A percentile compares a stretch with the other conserved stretches of the same genome.
Conservation (phyloP, 2,797 vertebrate species). For the Gymnopithys bicolor region DNA sequence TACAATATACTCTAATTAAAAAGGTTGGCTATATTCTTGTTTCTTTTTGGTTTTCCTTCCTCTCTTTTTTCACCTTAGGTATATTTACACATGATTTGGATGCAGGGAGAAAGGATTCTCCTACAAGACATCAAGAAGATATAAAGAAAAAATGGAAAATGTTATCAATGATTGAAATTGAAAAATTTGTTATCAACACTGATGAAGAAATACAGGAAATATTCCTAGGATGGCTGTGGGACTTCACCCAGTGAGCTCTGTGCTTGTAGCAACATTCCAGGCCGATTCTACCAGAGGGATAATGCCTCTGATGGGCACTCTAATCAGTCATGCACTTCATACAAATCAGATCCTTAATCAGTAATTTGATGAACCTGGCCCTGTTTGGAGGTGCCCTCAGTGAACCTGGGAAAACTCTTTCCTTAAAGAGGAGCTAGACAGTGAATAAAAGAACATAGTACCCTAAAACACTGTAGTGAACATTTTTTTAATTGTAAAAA, state of each 20-base stretch:
- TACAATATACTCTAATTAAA: slow-evolving; percentile 98
- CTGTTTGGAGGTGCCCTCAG: not conserved
- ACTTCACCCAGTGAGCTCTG: not conserved
- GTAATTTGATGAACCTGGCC: too few species aligned
- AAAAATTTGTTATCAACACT: not conserved
- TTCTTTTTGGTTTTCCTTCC: slow-evolving; percentile 56
- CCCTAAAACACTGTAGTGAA: not conserved
- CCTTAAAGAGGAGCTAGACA: not conserved
- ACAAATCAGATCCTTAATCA: not conserved
- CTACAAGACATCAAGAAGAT: not conserved
- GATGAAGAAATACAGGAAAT: not conserved
- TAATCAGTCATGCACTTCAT: not conserved
- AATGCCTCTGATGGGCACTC: not conserved
- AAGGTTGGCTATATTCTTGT: slow-evolving; percentile 79
- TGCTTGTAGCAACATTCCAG: not conserved
- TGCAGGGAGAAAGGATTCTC: not conserved
- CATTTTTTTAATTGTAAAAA: not conserved
- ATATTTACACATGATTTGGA: not conserved
- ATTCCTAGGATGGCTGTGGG: not conserved
- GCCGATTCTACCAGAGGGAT: not conserved
- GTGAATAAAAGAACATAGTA: not conserved
- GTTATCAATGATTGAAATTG: not conserved
- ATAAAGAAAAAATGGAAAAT: not conserved
- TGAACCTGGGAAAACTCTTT: not conserved
- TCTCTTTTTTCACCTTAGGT: not conserved